A percentile compares a stretch with the other conserved stretches of the same genome.
Conservation (phyloP, 2,113 vertebrate genomes). For the Pseudopodoces humilis region DNA sequence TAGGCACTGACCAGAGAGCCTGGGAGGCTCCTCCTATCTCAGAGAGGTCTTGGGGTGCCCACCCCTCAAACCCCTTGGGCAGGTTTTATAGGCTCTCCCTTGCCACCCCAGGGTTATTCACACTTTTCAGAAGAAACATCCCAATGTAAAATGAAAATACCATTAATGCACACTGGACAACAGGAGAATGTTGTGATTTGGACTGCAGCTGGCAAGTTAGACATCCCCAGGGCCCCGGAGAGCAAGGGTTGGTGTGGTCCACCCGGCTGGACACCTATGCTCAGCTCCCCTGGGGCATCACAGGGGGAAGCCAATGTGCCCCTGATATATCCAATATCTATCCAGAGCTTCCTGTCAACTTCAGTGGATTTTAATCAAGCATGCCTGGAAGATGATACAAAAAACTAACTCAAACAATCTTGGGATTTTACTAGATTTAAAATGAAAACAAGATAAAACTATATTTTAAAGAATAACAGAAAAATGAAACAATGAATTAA, state of each 20-base stretch:
- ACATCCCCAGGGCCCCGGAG: rapidly evolving
- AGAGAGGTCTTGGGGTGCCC: background rate
- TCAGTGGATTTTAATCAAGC: background rate
- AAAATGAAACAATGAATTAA: background rate
- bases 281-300: background rate
- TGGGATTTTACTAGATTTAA: background rate
- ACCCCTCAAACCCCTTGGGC: background rate
- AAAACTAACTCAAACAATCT: background rate
- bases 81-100: background rate
- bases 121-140: background rate
- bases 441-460: background rate
- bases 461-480: background rate
- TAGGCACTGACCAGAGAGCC: background rate
- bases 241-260: rapidly evolving
- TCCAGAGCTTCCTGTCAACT: background rate
- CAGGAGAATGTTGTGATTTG: background rate
- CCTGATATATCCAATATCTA: background rate
- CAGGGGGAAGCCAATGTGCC: rapidly evolving
- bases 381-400: background rate
- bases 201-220: background rate
- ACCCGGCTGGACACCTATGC: too few relatives aligned
- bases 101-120: background rate
- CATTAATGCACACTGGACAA: background rate
- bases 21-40: background rate
- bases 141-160: background rate